Base-by-base conservation (phyloP, 2,888 invertebrate genomes). In the Rhorus exstirpatorius region DNA sequence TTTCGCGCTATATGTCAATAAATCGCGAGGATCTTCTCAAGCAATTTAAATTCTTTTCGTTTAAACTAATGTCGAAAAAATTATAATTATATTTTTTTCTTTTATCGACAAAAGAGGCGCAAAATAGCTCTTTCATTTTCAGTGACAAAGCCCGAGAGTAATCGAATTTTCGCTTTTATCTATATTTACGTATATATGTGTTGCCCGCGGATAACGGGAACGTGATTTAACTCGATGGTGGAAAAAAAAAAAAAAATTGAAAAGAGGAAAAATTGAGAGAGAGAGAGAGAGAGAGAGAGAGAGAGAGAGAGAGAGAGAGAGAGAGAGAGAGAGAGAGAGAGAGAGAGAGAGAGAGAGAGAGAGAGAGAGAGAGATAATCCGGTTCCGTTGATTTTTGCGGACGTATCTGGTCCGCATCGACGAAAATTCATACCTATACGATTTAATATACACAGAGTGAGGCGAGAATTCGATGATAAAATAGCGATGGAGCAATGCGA, bases 331-430 rank as follows among this genome's bases (percentile, higher is more conserved):
- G n/a, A n/a, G n/a, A n/a, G n/a, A n/a, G n/a, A n/a, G n/a, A n/a
- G n/a, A n/a, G n/a, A n/a, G n/a, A n/a, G n/a, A n/a, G n/a, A n/a
- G n/a, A n/a, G n/a, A n/a, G n/a, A n/a, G n/a, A n/a, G n/a, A n/a
- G n/a, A n/a, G n/a, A 24, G 24, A 63, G 44, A 14, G 21, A 55
- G n/a, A 65, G 63, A 79, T 79, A 65, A 72, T 79, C 71, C 55
- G 38, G 38, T 79, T 79, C 65, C 65, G 71, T 65, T 72, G 72
- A 72, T 67, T 79, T 79, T 67, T 67, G 24, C 31, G 65, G 63
- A 71, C 71, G 35, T 71, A 65, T 78, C 71, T 70, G 55, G 63
- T 71, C 19, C 63, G 35, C 63, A 17, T 63, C 38, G 46, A 12
- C 49, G 60, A 60, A 79, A 75, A 79, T 72, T n/a, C n/a, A n/a